Percentiles rank a stretch among this genome's conserved stretches.
These are phyloP conservation scores for Chelidonichthys spinosus DNA, from an alignment of 2,797 vertebrate genomes.

Conservation along the genomic window DNA sequence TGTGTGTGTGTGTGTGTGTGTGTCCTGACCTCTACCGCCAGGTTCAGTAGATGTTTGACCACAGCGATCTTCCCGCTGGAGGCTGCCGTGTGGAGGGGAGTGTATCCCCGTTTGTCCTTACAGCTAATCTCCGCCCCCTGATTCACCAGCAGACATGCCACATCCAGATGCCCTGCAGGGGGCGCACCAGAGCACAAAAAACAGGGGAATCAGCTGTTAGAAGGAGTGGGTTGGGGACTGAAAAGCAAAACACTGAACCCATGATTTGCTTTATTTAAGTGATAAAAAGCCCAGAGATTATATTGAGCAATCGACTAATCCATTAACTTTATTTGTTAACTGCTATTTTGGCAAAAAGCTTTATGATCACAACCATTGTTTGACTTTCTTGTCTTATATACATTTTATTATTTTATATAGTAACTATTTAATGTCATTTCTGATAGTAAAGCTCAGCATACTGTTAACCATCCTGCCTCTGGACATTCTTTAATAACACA, in stretches of 20 bases:
- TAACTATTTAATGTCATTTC: too few relatives aligned
- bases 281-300: too few relatives aligned
- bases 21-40: slow-evolving; percentile 89
- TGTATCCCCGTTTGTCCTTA: slow-evolving; percentile 98
- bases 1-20: not conserved
- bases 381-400: too few relatives aligned
- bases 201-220: not conserved
- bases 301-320: too few relatives aligned
- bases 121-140: slow-evolving; percentile 96
- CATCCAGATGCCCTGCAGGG: slow-evolving; percentile 92
- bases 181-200: slow-evolving; percentile 3
- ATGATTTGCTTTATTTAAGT: too few relatives aligned
- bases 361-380: too few relatives aligned
- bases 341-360: not conserved
- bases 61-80: slow-evolving; percentile 93
- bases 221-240: not conserved
- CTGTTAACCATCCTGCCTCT: too few relatives aligned
- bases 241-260: not conserved
- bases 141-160: slow-evolving; percentile 92
- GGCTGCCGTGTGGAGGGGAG: slow-evolving; percentile 93
- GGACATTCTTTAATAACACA: too few relatives aligned
- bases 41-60: slow-evolving; percentile 95
- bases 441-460: too few relatives aligned
- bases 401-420: too few relatives aligned
- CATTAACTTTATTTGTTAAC: not conserved